phyloP scores from a whole-genome alignment of 1,140 invertebrate genomes.

The Drosophila rufa region DNA sequence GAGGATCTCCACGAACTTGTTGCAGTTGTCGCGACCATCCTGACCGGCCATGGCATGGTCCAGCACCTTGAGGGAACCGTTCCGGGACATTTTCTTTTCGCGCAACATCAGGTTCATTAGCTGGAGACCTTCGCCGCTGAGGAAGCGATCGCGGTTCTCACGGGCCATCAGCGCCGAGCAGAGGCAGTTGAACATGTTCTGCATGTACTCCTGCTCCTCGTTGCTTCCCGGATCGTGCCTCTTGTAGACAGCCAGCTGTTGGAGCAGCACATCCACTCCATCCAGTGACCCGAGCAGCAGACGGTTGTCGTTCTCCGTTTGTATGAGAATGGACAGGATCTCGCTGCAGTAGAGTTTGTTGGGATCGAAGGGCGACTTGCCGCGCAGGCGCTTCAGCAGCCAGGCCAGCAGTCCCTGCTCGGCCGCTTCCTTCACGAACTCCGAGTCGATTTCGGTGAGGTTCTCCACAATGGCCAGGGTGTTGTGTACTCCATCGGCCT shows the following conservation, averaged over 20 bases:
- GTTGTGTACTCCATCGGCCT: constrained; percentile 98
- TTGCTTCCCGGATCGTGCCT: constrained; percentile 94
- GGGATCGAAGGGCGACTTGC: constrained; percentile 94
- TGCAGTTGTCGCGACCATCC: constrained; percentile 97
- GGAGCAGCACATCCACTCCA: constrained; percentile 98
- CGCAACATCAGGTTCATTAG: constrained; percentile 98
- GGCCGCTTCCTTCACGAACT: constrained; percentile 93
- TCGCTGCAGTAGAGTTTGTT: constrained; percentile 99
- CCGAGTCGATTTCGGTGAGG: constrained; percentile 95
- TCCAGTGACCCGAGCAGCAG: constrained; percentile 95
- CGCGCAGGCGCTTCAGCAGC: constrained; percentile 95
- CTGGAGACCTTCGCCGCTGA: constrained; percentile 97
- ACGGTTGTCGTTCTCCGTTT: constrained; percentile 94
- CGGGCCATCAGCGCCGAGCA: constrained; percentile 96
- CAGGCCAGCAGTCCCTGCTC: constrained; percentile 96
- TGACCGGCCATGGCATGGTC: constrained; percentile 97
- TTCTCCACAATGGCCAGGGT: constrained; percentile 97
- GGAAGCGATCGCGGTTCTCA: constrained; percentile 95
- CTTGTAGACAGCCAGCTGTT: constrained; percentile 98
- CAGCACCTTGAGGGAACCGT: constrained; percentile 98
- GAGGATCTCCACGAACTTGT: constrained; percentile 99
- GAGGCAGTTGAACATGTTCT: constrained; percentile 98
- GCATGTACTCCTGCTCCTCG: constrained; percentile 99
- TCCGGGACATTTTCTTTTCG: constrained; percentile 98
- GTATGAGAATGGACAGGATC: constrained; percentile 97